phyloP scores from a whole-genome alignment of 2,888 invertebrate species.

The Piscicola geometra region DNA sequence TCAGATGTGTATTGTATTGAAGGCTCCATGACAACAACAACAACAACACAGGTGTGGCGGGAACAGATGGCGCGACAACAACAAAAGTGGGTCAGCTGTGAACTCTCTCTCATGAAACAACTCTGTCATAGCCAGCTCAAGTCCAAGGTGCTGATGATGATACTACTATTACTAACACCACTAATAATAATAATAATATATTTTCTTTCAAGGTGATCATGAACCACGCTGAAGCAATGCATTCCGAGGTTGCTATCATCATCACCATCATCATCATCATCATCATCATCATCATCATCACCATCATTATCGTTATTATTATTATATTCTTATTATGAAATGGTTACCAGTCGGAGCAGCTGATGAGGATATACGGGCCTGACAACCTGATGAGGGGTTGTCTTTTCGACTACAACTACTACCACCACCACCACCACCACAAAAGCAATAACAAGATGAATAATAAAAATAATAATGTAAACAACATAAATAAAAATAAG shows the following conservation, averaged over 20 bases:
- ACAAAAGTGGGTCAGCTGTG: constrained; percentile 24
- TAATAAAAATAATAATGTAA: too few relatives aligned
- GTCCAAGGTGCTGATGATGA: constrained; percentile 63
- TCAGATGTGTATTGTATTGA: too few relatives aligned
- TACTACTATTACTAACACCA: too few relatives aligned
- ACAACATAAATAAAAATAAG: too few relatives aligned
- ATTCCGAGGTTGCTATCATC: constrained; percentile 64
- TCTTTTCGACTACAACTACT: neutral
- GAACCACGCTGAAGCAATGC: constrained; percentile 89
- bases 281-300: too few relatives aligned
- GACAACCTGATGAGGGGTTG: neutral
- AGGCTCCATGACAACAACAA: neutral
- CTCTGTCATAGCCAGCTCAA: neutral
- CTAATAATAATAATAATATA: too few relatives aligned
- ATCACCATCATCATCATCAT: too few relatives aligned
- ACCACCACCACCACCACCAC: neutral
- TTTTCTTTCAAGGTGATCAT: constrained; percentile 67
- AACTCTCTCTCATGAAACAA: constrained; percentile 20
- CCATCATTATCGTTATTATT: too few relatives aligned
- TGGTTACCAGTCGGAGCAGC: neutral
- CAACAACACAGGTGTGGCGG: constrained; percentile 25
- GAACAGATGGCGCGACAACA: constrained; percentile 13
- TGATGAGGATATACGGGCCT: neutral
- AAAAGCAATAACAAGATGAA: too few relatives aligned
- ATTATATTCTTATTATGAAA: too few relatives aligned